Evolutionary conservation across 2,797 vertebrate species (phyloP), one percentile per base, ranked within the genome.

Genomic region (Neosilurus hyrtlii): DNA sequence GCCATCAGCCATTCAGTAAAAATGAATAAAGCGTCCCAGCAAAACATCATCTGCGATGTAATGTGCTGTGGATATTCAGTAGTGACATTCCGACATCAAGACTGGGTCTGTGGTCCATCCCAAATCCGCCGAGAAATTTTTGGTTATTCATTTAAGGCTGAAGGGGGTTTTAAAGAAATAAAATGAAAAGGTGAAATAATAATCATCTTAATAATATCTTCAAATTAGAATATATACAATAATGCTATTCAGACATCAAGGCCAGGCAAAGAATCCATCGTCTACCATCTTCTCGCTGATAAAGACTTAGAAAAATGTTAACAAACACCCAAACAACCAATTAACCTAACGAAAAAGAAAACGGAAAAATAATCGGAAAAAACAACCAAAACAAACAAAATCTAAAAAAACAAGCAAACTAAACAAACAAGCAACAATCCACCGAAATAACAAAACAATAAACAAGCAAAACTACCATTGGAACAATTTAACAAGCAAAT

Each of bases 1-100:
- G 91, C 90, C 91, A 86, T 91, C 92, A 91, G 91, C 88, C 91
- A 91, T 43, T 43, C 88, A 86, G 90, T 84, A 83, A 84, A 89
- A 92, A 93, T 93, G 91, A 93, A 94, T 93, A 93, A 93, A 93
- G 88, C 88, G 86, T 51, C 90, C 93, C 86, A 85, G 90, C 88
- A 92, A 92, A 91, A 92, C 89, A 92, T 93, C 91, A 93, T 93
- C 89, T 90, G 88, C 83, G 85, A 88, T 86, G 89, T 92, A 92
- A 93, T 91, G 89, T 83, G 22, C 62, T 90, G 86, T 86, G 85
- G 82, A 82, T 90, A 90, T 91, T 90, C 87, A 85, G 88, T 92
- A 92, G 92, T 91, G 91, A 90, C 91, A 92, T 94, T 90, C 74
- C 88, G 86, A 67, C 72, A 80, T 89, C 88, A 91, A 90, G 89